A percentile compares a stretch with the other conserved stretches of the same genome.
phyloP scores from a whole-genome alignment of 2,113 vertebrate species.

The Grammomys dolichurus region DNA sequence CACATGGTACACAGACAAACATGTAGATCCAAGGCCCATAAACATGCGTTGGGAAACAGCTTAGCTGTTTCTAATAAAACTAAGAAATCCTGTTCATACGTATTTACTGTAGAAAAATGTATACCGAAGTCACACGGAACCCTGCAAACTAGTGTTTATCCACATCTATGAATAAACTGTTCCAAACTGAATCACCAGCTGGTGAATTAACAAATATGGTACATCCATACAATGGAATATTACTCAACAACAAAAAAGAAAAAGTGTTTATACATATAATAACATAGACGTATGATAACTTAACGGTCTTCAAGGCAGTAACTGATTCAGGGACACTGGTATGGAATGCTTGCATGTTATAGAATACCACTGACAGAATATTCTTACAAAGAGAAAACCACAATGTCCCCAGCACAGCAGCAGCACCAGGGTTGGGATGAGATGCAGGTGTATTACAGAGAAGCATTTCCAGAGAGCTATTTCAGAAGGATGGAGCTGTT shows the following conservation, averaged over 20 bases:
- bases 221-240: background rate
- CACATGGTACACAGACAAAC: background rate
- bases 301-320: background rate
- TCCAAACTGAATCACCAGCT: background rate
- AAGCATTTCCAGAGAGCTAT: background rate
- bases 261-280: fast-evolving
- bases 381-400: background rate
- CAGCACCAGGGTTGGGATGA: background rate
- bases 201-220: background rate
- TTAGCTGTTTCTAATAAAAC: background rate
- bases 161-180: background rate
- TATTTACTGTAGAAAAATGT: background rate
- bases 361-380: fast-evolving
- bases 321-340: background rate
- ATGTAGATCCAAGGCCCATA: background rate
- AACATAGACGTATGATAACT: background rate
- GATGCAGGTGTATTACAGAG: background rate
- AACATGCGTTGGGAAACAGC: background rate
- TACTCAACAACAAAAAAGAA: background rate
- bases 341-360: background rate
- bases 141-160: background rate
- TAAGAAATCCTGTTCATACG: background rate
- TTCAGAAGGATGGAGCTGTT: background rate
- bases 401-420: background rate
- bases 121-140: background rate